Conservation (phyloP, 2,888 invertebrate genomes). For the Platynereis dumerilii region DNA sequence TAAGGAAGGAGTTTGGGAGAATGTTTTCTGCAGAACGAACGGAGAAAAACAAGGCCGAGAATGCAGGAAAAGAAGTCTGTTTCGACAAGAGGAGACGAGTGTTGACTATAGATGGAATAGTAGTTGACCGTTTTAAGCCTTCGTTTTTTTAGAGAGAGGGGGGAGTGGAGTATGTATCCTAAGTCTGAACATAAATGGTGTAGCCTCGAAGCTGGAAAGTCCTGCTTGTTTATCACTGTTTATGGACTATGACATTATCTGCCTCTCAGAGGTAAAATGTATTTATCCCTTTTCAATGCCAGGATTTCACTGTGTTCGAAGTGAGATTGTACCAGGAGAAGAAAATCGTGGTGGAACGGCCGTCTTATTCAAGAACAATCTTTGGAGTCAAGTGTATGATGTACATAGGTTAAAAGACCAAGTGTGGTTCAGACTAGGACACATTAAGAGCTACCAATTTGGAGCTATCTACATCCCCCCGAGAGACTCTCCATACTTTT, state of each 20-base stretch:
- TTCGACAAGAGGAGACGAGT: too few species aligned
- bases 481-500: background rate
- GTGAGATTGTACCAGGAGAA: background rate
- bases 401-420: background rate
- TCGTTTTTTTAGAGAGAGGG: background rate
- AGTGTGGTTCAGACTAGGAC: background rate
- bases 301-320: constrained; percentile 1
- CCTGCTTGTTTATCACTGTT: background rate
- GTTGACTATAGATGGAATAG: background rate
- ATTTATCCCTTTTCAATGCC: background rate
- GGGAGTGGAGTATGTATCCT: background rate
- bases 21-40: too few species aligned
- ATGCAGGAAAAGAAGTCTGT: too few species aligned
- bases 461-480: background rate
- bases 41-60: too few species aligned
- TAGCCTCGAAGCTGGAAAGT: background rate
- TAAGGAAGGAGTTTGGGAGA: too few species aligned
- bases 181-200: background rate
- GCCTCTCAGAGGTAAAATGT: background rate
- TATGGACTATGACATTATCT: background rate
- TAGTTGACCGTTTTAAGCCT: background rate
- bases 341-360: background rate
- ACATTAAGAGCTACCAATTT: background rate
- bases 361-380: background rate
- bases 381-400: background rate